phyloP scores from a whole-genome alignment of 2,888 invertebrate species.

The Agriopis aurantiaria region DNA sequence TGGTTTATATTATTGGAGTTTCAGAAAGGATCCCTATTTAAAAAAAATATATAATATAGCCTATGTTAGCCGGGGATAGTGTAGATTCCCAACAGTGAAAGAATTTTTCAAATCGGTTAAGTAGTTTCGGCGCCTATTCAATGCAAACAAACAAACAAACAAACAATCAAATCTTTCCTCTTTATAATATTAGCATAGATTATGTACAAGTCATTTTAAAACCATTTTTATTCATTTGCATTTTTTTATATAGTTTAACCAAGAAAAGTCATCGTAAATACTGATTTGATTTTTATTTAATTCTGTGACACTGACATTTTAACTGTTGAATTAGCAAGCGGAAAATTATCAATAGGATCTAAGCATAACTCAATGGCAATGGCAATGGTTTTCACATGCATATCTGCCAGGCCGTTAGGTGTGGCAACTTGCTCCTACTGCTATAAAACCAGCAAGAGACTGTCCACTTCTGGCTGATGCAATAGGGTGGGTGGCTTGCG shows the following conservation, averaged over 20 bases:
- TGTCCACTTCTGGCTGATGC: slow-evolving; percentile 79
- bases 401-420: slow-evolving; percentile 55
- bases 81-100: too few relatives aligned
- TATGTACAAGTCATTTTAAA: neutral
- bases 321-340: slow-evolving; percentile 18
- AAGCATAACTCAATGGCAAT: slow-evolving; percentile 34
- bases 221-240: neutral
- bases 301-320: slow-evolving; percentile 48
- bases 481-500: slow-evolving; percentile 73
- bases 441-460: slow-evolving; percentile 65
- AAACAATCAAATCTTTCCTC: too few relatives aligned
- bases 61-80: too few relatives aligned
- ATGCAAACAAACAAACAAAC: too few relatives aligned
- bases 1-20: too few relatives aligned
- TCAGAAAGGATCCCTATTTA: too few relatives aligned
- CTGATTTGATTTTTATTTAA: slow-evolving; percentile 21
- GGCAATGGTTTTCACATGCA: slow-evolving; percentile 47
- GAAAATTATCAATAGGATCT: slow-evolving; percentile 24
- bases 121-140: too few relatives aligned
- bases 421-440: slow-evolving; percentile 62
- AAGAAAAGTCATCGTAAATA: slow-evolving; percentile 16
- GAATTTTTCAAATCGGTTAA: too few relatives aligned
- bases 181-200: too few relatives aligned
- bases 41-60: too few relatives aligned
- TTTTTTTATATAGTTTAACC: slow-evolving; percentile 2